Conservation (phyloP, 2,113 vertebrate genomes). For the Hiodon tergisus region DNA sequence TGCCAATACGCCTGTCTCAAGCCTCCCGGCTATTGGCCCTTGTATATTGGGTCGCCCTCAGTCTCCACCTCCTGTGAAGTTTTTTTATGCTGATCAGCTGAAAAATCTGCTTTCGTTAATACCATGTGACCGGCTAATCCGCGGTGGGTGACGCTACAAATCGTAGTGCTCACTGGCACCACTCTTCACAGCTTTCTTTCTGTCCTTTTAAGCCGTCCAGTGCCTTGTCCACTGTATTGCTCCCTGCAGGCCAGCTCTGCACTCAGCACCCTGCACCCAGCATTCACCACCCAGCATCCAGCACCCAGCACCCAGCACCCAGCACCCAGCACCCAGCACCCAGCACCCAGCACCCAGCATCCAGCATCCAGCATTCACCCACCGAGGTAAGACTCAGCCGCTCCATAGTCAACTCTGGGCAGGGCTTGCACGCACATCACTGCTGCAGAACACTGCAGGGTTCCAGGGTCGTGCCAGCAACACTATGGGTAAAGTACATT, state of each 20-base stretch:
- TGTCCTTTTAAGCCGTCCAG: not conserved
- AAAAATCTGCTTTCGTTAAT: conserved; percentile 65
- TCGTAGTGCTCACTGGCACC: conserved; percentile 42
- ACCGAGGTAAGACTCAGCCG: conserved; percentile 48
- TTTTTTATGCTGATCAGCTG: conserved; percentile 50
- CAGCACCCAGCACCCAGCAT: conserved; percentile 1
- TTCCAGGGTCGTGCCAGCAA: not conserved
- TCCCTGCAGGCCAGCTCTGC: conserved; percentile 22
- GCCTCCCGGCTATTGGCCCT: not conserved
- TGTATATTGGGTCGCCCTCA: not conserved
- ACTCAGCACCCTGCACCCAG: conserved; percentile 10
- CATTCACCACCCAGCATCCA: conserved; percentile 13
- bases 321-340: no score
- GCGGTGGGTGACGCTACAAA: conserved; percentile 61
- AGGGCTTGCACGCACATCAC: not conserved
- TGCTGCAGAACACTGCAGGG: not conserved
- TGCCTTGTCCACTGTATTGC: conserved; percentile 18
- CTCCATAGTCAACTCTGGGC: not conserved
- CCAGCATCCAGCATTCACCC: conserved; percentile 24
- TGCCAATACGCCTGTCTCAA: not conserved
- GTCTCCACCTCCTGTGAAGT: not conserved
- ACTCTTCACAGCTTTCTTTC: conserved; percentile 36
- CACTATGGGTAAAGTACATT: no score
- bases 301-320: no score
- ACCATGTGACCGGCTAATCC: conserved; percentile 77